A percentile compares a stretch with the other conserved stretches of the same genome.
Conservation (phyloP, 2,113 vertebrate genomes). For the Equus przewalskii region DNA sequence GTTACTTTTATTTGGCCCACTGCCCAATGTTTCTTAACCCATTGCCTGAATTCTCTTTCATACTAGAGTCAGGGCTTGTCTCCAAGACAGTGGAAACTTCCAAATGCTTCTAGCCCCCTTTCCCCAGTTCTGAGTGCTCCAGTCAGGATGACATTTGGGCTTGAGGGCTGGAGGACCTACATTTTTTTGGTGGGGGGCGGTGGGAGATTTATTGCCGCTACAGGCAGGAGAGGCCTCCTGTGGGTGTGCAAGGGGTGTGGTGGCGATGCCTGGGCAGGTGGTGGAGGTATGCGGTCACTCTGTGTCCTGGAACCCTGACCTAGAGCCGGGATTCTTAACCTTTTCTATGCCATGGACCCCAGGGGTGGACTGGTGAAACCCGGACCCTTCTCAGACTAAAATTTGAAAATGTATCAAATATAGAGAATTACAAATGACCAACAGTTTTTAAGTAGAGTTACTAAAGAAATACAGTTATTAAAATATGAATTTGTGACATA, state of each 20-base stretch:
- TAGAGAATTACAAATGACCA: background rate
- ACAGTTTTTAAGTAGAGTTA: background rate
- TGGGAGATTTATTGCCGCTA: background rate
- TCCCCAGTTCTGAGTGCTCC: background rate
- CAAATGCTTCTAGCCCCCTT: constrained; percentile 5
- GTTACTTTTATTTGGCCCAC: constrained; percentile 59
- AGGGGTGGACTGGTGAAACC: background rate
- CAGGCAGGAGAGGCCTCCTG: background rate
- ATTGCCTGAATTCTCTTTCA: background rate
- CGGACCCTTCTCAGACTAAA: background rate
- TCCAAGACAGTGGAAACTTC: constrained; percentile 54
- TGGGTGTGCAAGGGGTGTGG: background rate
- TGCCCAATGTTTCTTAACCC: constrained; percentile 39
- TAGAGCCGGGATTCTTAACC: background rate
- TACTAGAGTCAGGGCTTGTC: background rate
- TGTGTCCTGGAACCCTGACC: background rate
- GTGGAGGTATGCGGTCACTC: background rate
- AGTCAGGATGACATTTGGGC: background rate
- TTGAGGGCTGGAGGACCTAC: background rate
- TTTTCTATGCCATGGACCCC: background rate
- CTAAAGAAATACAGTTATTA: background rate
- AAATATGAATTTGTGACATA: background rate
- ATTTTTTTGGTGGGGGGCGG: background rate
- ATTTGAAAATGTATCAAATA: background rate
- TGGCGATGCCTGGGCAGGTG: background rate